Conservation (phyloP, 2,888 invertebrate species). For the Pocota personata region DNA sequence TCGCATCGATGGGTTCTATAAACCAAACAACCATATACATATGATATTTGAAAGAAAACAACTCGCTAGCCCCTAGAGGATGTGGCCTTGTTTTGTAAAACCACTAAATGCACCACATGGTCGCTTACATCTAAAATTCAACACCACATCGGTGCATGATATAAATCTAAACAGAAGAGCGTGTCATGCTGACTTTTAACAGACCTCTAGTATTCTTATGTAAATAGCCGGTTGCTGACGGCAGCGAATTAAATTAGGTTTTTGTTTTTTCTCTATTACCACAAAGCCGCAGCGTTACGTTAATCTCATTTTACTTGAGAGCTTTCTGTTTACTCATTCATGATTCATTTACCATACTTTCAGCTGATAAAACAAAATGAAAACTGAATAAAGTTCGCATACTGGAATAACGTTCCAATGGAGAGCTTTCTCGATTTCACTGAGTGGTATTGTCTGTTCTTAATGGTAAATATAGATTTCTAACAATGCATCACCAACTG, state of each 20-base stretch:
- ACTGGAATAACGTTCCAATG: background rate
- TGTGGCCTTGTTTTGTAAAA: background rate
- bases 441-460: background rate
- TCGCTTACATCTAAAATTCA: background rate
- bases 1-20: too few relatives aligned
- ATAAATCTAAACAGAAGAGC: background rate
- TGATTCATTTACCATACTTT: background rate
- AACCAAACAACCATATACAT: too few relatives aligned
- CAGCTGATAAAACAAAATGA: background rate
- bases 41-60: too few relatives aligned
- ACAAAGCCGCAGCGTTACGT: background rate
- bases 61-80: background rate
- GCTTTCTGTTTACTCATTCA: slow-evolving; percentile 1
- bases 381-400: background rate
- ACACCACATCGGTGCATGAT: background rate
- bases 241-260: background rate
- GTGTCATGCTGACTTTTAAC: background rate
- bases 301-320: background rate
- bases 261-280: background rate
- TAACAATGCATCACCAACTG: background rate
- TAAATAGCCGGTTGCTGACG: background rate
- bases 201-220: slow-evolving; percentile 3
- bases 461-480: background rate
- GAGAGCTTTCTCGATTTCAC: background rate
- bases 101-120: background rate